phyloP scores from a whole-genome alignment of 1,140 invertebrate genomes.

The Zaprionus inermis region DNA sequence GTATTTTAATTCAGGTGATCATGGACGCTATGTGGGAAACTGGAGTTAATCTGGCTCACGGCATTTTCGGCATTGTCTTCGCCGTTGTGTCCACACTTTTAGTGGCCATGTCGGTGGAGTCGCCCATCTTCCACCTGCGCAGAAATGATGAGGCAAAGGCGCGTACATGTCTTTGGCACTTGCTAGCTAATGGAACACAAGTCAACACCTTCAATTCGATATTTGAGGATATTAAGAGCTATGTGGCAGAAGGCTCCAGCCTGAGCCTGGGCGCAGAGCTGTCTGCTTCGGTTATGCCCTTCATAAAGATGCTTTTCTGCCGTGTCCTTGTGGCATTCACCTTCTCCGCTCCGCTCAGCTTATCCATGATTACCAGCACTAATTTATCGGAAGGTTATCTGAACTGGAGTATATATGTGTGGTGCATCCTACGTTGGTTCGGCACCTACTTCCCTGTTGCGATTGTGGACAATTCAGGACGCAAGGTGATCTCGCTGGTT shows the following conservation, averaged over 20 bases:
- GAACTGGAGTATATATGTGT: conserved; percentile 51
- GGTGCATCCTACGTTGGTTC: conserved; percentile 51
- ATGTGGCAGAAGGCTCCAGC: conserved; percentile 49
- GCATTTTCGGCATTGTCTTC: conserved; percentile 67
- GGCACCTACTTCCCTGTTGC: conserved; percentile 43
- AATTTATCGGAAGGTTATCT: not conserved
- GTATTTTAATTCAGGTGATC: conserved; percentile 64
- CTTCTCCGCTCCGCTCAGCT: conserved; percentile 59
- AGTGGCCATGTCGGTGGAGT: conserved; percentile 45
- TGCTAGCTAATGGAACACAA: conserved; percentile 23
- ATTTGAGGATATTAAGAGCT: conserved; percentile 58
- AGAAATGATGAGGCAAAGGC: conserved; percentile 63
- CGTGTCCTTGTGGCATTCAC: conserved; percentile 71
- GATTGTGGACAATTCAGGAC: conserved; percentile 53
- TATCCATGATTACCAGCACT: conserved; percentile 21
- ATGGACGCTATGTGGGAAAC: conserved; percentile 49
- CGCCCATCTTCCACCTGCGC: conserved; percentile 62
- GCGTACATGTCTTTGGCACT: conserved; percentile 17
- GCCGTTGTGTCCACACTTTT: conserved; percentile 26
- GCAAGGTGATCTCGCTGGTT: conserved; percentile 56
- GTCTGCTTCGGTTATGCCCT: conserved; percentile 42
- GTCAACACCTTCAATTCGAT: conserved; percentile 23
- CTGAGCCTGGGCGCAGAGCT: conserved; percentile 40
- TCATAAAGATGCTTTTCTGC: conserved; percentile 60
- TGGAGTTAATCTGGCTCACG: conserved; percentile 55